Evolutionary conservation across 2,888 invertebrate species (phyloP).

Genomic region (Prosapia bicincta): DNA sequence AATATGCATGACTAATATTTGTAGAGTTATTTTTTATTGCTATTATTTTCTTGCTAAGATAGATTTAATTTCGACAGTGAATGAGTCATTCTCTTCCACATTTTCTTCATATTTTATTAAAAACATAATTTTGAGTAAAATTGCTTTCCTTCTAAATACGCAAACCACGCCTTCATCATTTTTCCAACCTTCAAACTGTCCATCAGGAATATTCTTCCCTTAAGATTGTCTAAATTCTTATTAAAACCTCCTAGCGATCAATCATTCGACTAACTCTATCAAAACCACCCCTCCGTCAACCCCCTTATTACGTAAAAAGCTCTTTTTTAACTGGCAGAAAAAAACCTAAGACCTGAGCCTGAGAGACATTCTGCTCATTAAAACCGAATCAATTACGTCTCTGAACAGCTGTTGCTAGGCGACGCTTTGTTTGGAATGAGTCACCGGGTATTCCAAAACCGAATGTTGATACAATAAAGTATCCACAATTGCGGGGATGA

Average conservation of each 20-base stretch:
- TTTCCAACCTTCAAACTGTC: not conserved
- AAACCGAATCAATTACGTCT: conserved; percentile 34
- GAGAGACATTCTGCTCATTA: conserved; percentile 34
- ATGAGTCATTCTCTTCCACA: too few relatives aligned
- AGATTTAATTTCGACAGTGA: too few relatives aligned
- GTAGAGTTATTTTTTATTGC: too few relatives aligned
- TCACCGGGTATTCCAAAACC: not conserved
- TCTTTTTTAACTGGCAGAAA: not conserved
- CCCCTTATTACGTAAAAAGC: conserved; percentile 21
- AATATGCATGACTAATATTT: too few relatives aligned
- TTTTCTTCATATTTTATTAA: too few relatives aligned
- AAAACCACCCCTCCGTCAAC: conserved; percentile 26
- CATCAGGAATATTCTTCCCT: not conserved
- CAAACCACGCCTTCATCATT: too few relatives aligned
- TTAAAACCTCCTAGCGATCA: conserved; percentile 24
- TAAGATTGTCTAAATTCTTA: conserved; percentile 4
- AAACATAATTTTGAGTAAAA: too few relatives aligned
- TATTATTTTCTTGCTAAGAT: too few relatives aligned
- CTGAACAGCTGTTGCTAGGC: not conserved
- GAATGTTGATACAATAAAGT: not conserved
- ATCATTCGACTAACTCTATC: conserved; percentile 35
- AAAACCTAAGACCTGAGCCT: conserved; percentile 20
- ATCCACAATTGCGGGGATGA: conserved; percentile 14
- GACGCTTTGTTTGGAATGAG: not conserved
- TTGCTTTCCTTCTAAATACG: too few relatives aligned